Conservation (phyloP, 1,140 invertebrate genomes). For the Pseudomyrmex gracilis region DNA sequence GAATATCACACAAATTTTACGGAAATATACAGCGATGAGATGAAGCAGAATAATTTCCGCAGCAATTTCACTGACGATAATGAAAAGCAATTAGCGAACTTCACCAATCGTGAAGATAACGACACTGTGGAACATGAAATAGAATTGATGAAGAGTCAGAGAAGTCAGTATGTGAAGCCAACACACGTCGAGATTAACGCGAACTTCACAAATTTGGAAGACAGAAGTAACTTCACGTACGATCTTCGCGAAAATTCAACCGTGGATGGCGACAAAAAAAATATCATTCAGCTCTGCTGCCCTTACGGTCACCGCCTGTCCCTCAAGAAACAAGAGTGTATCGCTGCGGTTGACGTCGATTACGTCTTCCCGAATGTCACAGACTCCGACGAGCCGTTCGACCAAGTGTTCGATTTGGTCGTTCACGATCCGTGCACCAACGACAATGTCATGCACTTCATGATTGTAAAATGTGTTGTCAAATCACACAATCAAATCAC, state of each 20-base stretch:
- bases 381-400: background rate
- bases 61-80: no score
- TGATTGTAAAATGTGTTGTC: no score
- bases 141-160: background rate
- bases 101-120: background rate
- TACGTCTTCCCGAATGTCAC: conserved; percentile 44
- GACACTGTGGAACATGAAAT: background rate
- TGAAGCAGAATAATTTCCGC: no score
- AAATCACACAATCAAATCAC: no score
- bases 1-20: no score
- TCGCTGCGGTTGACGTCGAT: background rate
- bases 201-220: background rate
- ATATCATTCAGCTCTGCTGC: conserved; percentile 62
- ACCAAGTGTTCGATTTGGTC: conserved; percentile 37
- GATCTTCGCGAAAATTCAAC: background rate
- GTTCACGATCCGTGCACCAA: conserved; percentile 59
- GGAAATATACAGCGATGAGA: no score
- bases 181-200: background rate
- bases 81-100: background rate
- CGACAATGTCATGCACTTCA: conserved; percentile 78
- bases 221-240: background rate
- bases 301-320: background rate
- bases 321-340: background rate
- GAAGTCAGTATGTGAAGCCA: background rate
- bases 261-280: background rate